A percentile compares a stretch with the other conserved stretches of the same genome.
These are phyloP conservation scores for Sycobia sp. DNA, from an alignment of 1,140 invertebrate species.

Conservation along the genomic window DNA sequence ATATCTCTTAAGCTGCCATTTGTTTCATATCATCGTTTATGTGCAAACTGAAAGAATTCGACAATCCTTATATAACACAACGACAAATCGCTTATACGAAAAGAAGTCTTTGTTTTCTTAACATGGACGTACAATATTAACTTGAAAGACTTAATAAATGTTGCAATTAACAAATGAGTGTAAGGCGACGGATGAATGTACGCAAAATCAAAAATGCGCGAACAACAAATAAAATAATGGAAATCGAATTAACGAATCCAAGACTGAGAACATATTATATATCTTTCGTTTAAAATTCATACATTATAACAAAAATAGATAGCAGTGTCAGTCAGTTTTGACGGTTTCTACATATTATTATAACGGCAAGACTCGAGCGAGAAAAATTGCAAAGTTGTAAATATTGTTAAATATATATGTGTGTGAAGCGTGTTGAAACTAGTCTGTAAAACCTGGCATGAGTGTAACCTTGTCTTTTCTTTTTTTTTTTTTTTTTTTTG, in stretches of 20 bases:
- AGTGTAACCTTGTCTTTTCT: constrained; percentile 9
- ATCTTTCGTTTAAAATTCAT: constrained; percentile 10
- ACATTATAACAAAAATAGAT: background rate
- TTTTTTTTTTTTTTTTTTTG: no score
- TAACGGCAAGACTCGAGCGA: constrained; percentile 30
- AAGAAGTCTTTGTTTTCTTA: background rate
- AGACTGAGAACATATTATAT: constrained; percentile 26
- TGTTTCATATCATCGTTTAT: background rate
- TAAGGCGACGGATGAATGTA: no score
- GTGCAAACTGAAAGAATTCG: no score
- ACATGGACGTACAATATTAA: constrained; percentile 3
- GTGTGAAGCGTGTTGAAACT: constrained; percentile 17
- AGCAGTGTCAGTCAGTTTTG: background rate
- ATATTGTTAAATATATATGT: constrained; percentile 14
- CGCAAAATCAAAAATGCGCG: background rate
- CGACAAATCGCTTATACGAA: no score
- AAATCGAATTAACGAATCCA: constrained; percentile 15
- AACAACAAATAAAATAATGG: background rate
- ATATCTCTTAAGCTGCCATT: background rate
- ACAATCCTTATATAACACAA: no score
- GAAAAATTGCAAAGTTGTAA: constrained; percentile 8
- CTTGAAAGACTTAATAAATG: background rate
- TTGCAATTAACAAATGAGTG: background rate
- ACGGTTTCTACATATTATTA: constrained; percentile 3
- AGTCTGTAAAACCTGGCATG: constrained; percentile 14